Conservation (phyloP, 2,888 invertebrate genomes). For the Diaphora mendica region DNA sequence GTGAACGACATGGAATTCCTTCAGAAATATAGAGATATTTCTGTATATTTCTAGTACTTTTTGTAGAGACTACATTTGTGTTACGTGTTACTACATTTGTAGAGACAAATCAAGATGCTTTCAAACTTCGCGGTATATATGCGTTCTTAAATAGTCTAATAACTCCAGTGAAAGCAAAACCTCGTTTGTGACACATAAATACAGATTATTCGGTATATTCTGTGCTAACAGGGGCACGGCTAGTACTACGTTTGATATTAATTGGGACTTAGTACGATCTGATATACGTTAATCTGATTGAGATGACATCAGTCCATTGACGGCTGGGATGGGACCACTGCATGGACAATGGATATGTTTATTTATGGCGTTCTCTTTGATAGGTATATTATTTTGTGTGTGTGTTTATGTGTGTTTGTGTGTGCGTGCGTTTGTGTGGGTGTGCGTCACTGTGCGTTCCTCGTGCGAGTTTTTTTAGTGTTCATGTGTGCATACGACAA, state of each 20-base stretch:
- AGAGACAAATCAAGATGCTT: background rate
- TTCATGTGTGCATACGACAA: background rate
- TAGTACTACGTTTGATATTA: conserved; percentile 40
- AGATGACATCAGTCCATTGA: conserved; percentile 49
- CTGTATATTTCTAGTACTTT: too few relatives aligned
- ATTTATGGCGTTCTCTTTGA: background rate
- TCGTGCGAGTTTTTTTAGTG: background rate
- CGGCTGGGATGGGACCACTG: conserved; percentile 4
- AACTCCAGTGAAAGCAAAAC: background rate
- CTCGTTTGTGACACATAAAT: conserved; percentile 25
- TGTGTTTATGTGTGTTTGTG: background rate
- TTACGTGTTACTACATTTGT: too few relatives aligned
- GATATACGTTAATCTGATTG: conserved; percentile 60
- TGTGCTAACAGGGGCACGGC: conserved; percentile 19
- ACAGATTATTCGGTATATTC: conserved; percentile 40
- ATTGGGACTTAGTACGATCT: conserved; percentile 49
- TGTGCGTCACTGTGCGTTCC: background rate
- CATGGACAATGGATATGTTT: background rate
- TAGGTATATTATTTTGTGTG: background rate
- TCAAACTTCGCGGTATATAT: background rate
- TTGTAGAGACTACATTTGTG: too few relatives aligned
- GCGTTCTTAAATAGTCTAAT: background rate
- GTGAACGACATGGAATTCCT: too few relatives aligned
- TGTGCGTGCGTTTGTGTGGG: background rate
- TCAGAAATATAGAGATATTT: too few relatives aligned